phyloP scores from a whole-genome alignment of 2,888 invertebrate genomes.

The Phengaris alcon region DNA sequence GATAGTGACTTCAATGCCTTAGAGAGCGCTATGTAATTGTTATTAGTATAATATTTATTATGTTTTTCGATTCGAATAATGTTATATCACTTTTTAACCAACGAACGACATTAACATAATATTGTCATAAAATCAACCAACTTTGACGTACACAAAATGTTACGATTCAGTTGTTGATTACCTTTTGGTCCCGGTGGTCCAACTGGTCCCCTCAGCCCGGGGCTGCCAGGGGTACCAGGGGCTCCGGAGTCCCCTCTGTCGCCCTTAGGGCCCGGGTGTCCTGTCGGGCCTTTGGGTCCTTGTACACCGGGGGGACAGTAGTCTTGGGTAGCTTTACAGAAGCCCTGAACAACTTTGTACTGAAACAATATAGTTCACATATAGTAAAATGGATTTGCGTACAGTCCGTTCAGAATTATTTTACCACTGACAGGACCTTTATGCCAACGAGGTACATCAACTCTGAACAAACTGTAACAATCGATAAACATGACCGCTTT shows the following conservation, averaged over 20 bases:
- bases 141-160: not conserved
- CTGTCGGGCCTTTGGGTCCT: constrained; percentile 81
- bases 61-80: no score
- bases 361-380: constrained; percentile 56
- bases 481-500: no score
- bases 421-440: no score
- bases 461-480: no score
- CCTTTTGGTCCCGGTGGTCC: constrained; percentile 82
- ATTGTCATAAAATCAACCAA: no score
- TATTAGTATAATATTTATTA: no score
- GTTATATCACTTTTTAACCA: no score
- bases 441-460: no score
- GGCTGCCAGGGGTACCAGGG: constrained; percentile 85
- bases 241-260: constrained; percentile 84
- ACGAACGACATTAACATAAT: no score
- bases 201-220: constrained; percentile 82
- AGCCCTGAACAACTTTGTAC: constrained; percentile 90
- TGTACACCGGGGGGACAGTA: constrained; percentile 86
- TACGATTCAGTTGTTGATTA: constrained; percentile 38
- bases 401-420: no score
- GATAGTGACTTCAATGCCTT: no score
- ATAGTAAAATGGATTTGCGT: not conserved
- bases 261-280: constrained; percentile 81
- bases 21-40: no score
- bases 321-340: constrained; percentile 89